phyloP scores from a whole-genome alignment of 1,140 invertebrate genomes.

The Cherax quadricarinatus region DNA sequence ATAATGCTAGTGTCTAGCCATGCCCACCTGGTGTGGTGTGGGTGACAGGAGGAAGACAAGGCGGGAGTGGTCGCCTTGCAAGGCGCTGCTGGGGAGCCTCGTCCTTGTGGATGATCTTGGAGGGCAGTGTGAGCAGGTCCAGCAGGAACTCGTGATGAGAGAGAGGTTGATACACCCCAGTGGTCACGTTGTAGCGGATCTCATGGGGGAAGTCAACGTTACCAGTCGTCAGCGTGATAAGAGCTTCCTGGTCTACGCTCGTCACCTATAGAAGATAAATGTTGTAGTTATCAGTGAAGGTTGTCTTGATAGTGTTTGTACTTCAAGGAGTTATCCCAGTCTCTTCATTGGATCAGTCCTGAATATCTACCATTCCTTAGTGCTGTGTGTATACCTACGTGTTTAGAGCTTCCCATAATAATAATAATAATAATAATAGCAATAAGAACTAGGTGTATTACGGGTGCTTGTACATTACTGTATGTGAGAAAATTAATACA shows the following conservation, averaged over 20 bases:
- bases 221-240: conserved; percentile 1
- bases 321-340: no score
- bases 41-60: background rate
- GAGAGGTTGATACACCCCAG: conserved; percentile 2
- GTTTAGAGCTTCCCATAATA: no score
- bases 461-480: no score
- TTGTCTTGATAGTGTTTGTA: no score
- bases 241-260: background rate
- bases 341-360: no score
- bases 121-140: conserved; percentile 44
- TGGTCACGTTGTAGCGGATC: conserved; percentile 36
- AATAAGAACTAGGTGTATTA: no score
- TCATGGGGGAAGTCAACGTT: background rate
- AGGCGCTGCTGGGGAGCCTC: background rate
- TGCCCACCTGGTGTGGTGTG: background rate
- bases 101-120: conserved; percentile 35
- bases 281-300: no score
- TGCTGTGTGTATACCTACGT: no score
- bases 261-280: background rate
- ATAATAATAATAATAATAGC: no score
- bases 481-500: no score
- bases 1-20: no score
- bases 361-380: no score
- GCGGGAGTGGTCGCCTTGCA: background rate
- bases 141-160: background rate